A percentile compares a stretch with the other conserved stretches of the same genome.
phyloP scores from a whole-genome alignment of 2,113 vertebrate genomes.

The Marmota monax region DNA sequence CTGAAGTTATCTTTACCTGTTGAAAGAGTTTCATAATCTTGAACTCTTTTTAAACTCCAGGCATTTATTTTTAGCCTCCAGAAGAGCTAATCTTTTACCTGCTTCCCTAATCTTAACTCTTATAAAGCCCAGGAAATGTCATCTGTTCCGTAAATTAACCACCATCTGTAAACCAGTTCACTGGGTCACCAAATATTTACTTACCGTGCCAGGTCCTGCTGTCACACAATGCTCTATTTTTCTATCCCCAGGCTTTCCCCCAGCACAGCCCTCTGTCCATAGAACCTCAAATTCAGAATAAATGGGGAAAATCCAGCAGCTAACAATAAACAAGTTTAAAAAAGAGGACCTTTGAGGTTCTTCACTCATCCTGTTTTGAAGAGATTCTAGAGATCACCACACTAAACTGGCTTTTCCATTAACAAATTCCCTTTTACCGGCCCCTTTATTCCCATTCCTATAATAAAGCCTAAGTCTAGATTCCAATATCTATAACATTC shows the following conservation, averaged over 20 bases:
- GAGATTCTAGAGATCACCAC: not conserved
- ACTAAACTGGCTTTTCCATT: not conserved
- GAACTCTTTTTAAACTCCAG: not conserved
- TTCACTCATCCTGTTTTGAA: not conserved
- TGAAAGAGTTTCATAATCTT: not conserved
- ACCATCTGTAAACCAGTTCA: not conserved
- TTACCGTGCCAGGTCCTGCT: not conserved
- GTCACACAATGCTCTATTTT: not conserved
- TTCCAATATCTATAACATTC: not conserved
- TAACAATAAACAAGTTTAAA: constrained; percentile 2
- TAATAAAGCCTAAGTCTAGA: not conserved
- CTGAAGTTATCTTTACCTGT: not conserved
- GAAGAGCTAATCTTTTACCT: not conserved
- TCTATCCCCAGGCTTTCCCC: not conserved
- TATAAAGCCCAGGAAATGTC: not conserved
- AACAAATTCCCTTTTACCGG: not conserved
- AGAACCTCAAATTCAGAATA: not conserved
- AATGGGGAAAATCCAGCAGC: not conserved
- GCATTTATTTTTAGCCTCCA: constrained; percentile 34
- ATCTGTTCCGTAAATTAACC: not conserved
- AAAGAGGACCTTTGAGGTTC: not conserved
- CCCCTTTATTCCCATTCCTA: not conserved
- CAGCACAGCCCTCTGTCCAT: not conserved
- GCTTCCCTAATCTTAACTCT: constrained; percentile 7
- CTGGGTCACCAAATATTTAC: not conserved